Percentiles rank a stretch among this genome's conserved stretches.
phyloP scores from a whole-genome alignment of 2,113 vertebrate genomes.

The Channa maculata region DNA sequence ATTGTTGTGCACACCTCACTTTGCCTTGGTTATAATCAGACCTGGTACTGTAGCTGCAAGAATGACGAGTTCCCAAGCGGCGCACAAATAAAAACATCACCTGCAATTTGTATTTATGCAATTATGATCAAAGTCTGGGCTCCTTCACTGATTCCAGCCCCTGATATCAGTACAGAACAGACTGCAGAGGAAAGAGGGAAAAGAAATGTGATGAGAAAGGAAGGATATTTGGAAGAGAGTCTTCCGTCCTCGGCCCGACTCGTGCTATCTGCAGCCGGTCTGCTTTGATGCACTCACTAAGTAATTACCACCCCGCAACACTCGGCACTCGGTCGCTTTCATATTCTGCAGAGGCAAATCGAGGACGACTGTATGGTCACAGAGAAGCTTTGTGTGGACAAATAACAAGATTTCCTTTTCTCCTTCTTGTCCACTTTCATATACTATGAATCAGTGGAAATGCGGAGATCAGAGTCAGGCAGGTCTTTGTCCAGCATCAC shows the following conservation, averaged over 20 bases:
- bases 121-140: conserved; percentile 66
- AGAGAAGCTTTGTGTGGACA: background rate
- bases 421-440: background rate
- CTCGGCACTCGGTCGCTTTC: conserved; percentile 20
- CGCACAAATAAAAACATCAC: conserved; percentile 36
- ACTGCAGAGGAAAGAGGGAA: background rate
- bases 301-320: conserved; percentile 51
- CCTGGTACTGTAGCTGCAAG: background rate
- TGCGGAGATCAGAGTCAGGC: conserved; percentile 13
- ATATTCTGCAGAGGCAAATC: conserved; percentile 42
- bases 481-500: background rate
- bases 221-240: conserved; percentile 38
- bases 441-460: background rate
- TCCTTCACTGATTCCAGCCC: conserved; percentile 29
- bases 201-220: background rate
- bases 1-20: background rate
- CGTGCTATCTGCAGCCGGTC: conserved; percentile 38
- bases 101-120: conserved; percentile 31
- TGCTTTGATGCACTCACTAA: conserved; percentile 54
- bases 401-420: background rate
- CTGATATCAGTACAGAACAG: conserved; percentile 28
- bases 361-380: conserved; percentile 37
- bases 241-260: background rate
- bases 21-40: background rate
- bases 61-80: conserved; percentile 25